Evolutionary conservation across 2,797 vertebrate species (phyloP), one percentile per base, ranked within the genome.

Genomic region (Hydrolagus colliei): DNA sequence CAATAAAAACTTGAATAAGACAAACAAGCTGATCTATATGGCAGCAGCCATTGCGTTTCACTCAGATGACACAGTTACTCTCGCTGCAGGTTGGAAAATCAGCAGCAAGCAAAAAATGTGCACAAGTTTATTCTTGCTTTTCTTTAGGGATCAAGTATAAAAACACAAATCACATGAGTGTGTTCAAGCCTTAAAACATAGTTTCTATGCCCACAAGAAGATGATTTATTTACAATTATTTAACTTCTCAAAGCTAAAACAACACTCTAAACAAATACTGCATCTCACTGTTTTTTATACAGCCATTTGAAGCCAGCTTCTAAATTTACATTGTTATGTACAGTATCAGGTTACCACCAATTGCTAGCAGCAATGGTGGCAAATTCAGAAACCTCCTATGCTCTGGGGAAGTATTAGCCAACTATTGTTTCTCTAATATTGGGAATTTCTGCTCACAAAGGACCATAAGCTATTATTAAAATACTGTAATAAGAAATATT

Each of bases 111-210:
- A 84, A 84, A 84, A 84, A 84, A 68, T 84, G 79, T 18, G 52
- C 65, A 61, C 79, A 84, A 71, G 79, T 84, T 84, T 71, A 65
- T 84, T 71, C 79, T 84, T 84, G 79, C 79, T 84, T 84, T 71
- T 71, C 79, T 71, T 52, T 84, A 71, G 16, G 65, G 32, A 41
- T 71, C 65, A 68, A 32, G 32, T 80, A 22, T 18, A 67, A 14
- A 84, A 84, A 84, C 79, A 84, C 7, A 41, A 71, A 84, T 68
- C 79, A 71, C 63, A 84, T 71, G 11, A 67, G 65, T 27, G 12
- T 41, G 20, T 71, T 80, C n/a, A 35, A 80, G 27, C 27, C 16
- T 71, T 68, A 84, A 84, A 84, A 68, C 65, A 10, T 67, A 71
- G 79, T 1, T 63, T 10, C 27, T 35, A 18, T 71, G 9, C 32